Evolutionary conservation across 1,140 invertebrate species (phyloP), one percentile per base, ranked within the genome.

Genomic region (Euwallacea fornicatus): DNA sequence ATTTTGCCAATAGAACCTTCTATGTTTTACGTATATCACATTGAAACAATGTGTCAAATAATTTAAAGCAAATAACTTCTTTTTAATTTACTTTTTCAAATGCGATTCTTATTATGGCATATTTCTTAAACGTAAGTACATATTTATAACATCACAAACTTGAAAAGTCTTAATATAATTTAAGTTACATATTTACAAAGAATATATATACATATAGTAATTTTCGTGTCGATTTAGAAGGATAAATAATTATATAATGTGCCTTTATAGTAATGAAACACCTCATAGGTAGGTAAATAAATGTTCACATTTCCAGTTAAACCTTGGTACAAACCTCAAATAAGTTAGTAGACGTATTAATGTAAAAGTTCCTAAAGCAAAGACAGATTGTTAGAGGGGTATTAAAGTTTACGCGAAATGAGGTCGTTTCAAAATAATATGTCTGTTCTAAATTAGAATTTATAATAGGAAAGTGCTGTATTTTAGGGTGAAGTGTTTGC

Each of bases 381-480:
- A 50, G 13, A 50, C 46, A 50, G 46, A 13, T 13, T 50, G 9
- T 50, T 11, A 13, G 46, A 13, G 9, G 13, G 13, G 46, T 50
- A 13, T 50, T 50, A 50, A 50, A 50, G 21, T 4, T 33, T 33
- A 50, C 13, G 46, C 13, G 13, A 50, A 50, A 50, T 43, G 43
- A 13, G 55, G 15, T 43, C 9, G 55, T 66, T 66, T 58, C 50
- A 13, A 2, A 65, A 46, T 21, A 9, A 33, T 16, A 58, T 58
- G n/a, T 50, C 21, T 72, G 59, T 72, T 72, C 71, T 67, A 72
- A 72, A 72, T 72, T 68, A 68, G 71, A 71, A 71, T 71, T 65
- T 58, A 58, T 47, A 11, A 61, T 53, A 50, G 16, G 46, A 71
- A 59, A 68, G 50, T 43, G 53, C 61, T 59, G 58, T 66, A 61